Conservation (phyloP, 2,113 vertebrate genomes). For the Zapornia atra region DNA sequence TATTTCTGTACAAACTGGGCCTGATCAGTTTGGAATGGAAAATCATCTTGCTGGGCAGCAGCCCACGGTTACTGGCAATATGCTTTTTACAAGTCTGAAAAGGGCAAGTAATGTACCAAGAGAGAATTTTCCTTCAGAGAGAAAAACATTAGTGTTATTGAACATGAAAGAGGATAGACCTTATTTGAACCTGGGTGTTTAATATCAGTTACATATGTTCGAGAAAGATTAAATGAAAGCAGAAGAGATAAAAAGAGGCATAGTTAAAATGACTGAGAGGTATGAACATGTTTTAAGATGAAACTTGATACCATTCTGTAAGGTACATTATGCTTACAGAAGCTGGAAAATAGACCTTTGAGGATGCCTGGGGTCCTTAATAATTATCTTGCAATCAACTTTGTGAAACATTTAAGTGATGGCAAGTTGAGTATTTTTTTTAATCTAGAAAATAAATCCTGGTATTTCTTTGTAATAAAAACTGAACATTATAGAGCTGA, state of each 20-base stretch:
- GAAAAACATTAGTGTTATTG: neutral
- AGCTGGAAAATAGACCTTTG: neutral
- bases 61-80: neutral
- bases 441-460: neutral
- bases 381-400: neutral
- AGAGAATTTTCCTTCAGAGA: neutral
- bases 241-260: neutral
- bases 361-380: neutral
- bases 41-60: neutral
- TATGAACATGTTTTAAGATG: neutral
- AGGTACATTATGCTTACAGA: neutral
- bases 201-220: neutral
- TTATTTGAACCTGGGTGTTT: neutral
- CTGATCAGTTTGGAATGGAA: neutral
- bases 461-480: neutral
- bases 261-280: rapidly evolving
- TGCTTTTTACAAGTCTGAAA: neutral
- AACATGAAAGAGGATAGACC: neutral
- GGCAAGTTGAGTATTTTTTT: neutral
- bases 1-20: neutral
- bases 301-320: neutral
- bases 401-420: neutral
- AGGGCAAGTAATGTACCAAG: neutral
- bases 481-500: neutral
- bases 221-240: neutral